Percentiles rank a stretch among this genome's conserved stretches.
These are phyloP conservation scores for Meandrusa payeni DNA, from an alignment of 2,888 invertebrate genomes.

Conservation along the genomic window DNA sequence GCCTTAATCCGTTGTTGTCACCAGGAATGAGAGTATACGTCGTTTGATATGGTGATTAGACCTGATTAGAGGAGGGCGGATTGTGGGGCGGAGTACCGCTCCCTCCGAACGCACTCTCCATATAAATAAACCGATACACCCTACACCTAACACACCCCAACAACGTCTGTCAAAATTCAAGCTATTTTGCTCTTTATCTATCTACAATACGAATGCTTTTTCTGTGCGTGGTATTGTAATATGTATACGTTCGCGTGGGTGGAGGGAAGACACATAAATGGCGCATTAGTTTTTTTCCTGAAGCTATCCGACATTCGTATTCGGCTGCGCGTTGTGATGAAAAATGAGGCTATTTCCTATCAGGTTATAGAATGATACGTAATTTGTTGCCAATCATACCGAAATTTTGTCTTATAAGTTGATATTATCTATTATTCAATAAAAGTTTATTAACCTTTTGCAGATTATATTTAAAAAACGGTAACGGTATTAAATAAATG, in stretches of 20 bases:
- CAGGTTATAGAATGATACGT: constrained; percentile 52
- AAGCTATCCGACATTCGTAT: constrained; percentile 57
- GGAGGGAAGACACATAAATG: constrained; percentile 62
- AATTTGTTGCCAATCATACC: constrained; percentile 17
- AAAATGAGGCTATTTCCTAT: constrained; percentile 70
- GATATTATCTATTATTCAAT: no score
- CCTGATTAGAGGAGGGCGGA: constrained; percentile 72
- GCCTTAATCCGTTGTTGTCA: constrained; percentile 74
- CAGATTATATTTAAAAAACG: no score
- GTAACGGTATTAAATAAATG: no score
- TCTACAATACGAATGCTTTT: constrained; percentile 29
- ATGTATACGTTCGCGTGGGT: constrained; percentile 31
- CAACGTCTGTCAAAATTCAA: constrained; percentile 42
- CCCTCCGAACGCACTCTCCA: constrained; percentile 71
- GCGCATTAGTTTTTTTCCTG: constrained; percentile 71
- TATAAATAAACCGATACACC: constrained; percentile 76
- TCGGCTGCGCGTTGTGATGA: constrained; percentile 60
- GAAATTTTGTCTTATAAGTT: constrained; percentile 1
- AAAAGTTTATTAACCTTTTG: no score
- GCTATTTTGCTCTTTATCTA: constrained; percentile 27
- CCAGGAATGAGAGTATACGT: constrained; percentile 73
- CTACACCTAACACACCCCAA: constrained; percentile 46
- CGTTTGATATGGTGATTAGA: constrained; percentile 81
- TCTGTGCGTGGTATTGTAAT: constrained; percentile 24
- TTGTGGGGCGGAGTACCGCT: constrained; percentile 41